Percentiles rank a stretch among this genome's conserved stretches.
These are phyloP conservation scores for Spinus pinus DNA, from an alignment of 2,797 vertebrate genomes.

Conservation along the genomic window DNA sequence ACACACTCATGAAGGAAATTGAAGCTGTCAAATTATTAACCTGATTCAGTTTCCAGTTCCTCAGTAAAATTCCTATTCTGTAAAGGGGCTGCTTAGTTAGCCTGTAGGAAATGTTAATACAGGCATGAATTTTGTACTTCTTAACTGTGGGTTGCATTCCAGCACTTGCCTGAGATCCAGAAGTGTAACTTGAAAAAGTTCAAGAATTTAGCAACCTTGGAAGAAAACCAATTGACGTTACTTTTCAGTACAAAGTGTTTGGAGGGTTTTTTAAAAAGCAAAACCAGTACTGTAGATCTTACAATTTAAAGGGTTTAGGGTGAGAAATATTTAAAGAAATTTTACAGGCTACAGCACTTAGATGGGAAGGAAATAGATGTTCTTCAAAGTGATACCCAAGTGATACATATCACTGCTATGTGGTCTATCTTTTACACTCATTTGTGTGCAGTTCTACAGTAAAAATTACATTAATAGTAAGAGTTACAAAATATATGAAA, in stretches of 20 bases:
- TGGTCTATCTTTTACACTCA: not conserved
- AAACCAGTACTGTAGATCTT: not conserved
- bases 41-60: not conserved
- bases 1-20: not conserved
- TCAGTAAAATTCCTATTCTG: not conserved
- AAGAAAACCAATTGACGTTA: not conserved
- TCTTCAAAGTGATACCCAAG: not conserved
- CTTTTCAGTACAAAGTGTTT: not conserved
- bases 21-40: not conserved
- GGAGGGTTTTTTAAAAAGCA: not conserved
- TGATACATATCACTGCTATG: not conserved
- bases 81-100: not conserved
- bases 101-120: not conserved
- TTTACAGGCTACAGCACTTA: not conserved
- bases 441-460: not conserved
- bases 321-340: not conserved
- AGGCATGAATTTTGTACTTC: not conserved
- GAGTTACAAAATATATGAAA: not conserved
- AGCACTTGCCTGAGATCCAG: not conserved
- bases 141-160: not conserved
- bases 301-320: not conserved
- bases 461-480: not conserved
- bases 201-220: not conserved
- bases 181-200: not conserved
- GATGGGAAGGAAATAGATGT: not conserved